A percentile compares a stretch with the other conserved stretches of the same genome.
These are phyloP conservation scores for Lepidurus packardi DNA, from an alignment of 1,140 invertebrate genomes.

Conservation along the genomic window DNA sequence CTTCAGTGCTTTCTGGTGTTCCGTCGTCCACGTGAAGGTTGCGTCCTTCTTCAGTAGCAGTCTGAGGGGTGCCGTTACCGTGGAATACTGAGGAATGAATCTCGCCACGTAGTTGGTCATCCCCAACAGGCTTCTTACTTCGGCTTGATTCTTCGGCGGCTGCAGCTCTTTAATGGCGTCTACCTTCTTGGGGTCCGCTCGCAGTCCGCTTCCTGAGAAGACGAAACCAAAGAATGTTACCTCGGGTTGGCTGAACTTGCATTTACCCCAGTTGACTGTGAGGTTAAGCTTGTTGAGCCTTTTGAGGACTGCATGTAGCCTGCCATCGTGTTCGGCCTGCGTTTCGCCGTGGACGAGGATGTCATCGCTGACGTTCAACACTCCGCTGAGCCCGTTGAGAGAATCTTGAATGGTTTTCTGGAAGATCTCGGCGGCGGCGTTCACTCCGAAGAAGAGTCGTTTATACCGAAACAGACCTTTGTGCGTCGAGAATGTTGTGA, in stretches of 20 bases:
- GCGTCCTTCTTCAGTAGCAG: constrained; percentile 41
- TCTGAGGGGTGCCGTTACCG: constrained; percentile 43
- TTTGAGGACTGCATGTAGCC: background rate
- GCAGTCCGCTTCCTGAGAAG: constrained; percentile 41
- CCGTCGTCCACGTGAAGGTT: constrained; percentile 38
- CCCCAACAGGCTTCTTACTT: constrained; percentile 43
- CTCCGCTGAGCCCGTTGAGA: constrained; percentile 41
- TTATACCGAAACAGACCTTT: constrained; percentile 41
- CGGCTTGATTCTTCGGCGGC: constrained; percentile 40
- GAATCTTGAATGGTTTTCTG: constrained; percentile 41
- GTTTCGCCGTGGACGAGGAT: constrained; percentile 40
- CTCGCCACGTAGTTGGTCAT: constrained; percentile 44
- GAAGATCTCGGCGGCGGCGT: constrained; percentile 45
- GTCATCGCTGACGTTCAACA: constrained; percentile 43
- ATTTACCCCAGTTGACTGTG: constrained; percentile 40
- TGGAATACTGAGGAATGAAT: constrained; percentile 43
- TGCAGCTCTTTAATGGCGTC: constrained; percentile 40
- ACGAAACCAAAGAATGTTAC: constrained; percentile 44
- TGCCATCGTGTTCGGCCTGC: constrained; percentile 37
- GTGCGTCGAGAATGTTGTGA: constrained; percentile 44
- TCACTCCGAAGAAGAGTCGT: constrained; percentile 44
- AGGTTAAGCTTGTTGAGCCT: constrained; percentile 21
- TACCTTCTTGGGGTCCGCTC: constrained; percentile 43
- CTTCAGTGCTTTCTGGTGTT: background rate
- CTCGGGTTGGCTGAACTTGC: constrained; percentile 38